Evolutionary conservation across 2,113 vertebrate species (phyloP).

Genomic region (Carlito syrichta): DNA sequence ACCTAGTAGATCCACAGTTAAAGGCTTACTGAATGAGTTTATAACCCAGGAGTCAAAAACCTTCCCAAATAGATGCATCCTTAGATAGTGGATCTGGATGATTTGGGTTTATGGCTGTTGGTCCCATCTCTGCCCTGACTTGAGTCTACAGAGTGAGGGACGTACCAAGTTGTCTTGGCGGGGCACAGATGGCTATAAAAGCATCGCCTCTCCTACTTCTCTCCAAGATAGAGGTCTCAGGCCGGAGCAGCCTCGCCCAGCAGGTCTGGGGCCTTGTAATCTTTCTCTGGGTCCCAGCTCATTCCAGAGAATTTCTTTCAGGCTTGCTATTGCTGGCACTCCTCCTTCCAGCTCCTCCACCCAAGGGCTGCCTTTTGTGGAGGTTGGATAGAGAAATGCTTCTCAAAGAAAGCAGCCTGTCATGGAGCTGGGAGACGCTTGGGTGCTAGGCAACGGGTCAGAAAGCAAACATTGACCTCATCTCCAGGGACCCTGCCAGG

Average conservation of each 20-base stretch:
- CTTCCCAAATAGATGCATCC: not conserved
- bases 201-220: not conserved
- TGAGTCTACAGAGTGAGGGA: not conserved
- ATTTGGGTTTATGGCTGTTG: not conserved
- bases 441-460: constrained; percentile 26
- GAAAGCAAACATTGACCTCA: not conserved
- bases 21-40: not conserved
- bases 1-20: not conserved
- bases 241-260: not conserved
- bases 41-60: not conserved
- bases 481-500: not conserved
- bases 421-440: not conserved
- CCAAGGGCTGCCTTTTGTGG: not conserved
- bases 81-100: not conserved
- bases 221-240: not conserved
- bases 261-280: not conserved
- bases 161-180: not conserved
- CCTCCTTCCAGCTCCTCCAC: not conserved
- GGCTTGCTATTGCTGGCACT: not conserved
- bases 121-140: not conserved
- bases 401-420: not conserved
- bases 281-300: not conserved
- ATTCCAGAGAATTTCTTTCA: not conserved
- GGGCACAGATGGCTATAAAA: not conserved
- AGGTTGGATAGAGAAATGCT: not conserved